These are phyloP conservation scores for Limanda limanda DNA, from an alignment of 2,113 vertebrate species.

Conservation along the genomic window DNA sequence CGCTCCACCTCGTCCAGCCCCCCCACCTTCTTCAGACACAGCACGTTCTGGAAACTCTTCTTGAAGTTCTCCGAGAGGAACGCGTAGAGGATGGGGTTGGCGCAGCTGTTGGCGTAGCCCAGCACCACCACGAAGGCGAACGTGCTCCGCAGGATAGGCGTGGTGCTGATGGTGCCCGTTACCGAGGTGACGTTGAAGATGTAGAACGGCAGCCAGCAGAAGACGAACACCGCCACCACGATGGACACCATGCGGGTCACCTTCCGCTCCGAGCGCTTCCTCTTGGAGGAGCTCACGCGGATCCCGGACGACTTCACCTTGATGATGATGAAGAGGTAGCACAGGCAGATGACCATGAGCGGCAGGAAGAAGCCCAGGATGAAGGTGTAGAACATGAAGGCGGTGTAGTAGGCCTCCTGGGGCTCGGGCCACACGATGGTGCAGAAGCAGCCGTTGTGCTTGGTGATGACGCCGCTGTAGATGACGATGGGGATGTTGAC, in stretches of 20 bases:
- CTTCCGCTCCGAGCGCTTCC: constrained; percentile 93
- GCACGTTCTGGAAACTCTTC: constrained; percentile 98
- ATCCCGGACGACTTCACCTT: constrained; percentile 97
- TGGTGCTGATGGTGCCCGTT: constrained; percentile 89
- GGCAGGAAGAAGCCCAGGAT: constrained; percentile 94
- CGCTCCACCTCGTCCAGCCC: constrained; percentile 91
- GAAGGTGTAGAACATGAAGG: constrained; percentile 97
- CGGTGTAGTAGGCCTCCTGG: constrained; percentile 92
- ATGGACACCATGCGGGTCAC: constrained; percentile 98
- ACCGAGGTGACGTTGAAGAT: constrained; percentile 96
- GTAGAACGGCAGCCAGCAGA: constrained; percentile 99
- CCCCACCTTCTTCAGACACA: constrained; percentile 91
- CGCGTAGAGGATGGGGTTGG: constrained; percentile 97
- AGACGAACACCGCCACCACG: constrained; percentile 95
- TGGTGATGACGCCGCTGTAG: constrained; percentile 89
- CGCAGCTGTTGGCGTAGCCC: constrained; percentile 96
- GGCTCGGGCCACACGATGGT: constrained; percentile 97
- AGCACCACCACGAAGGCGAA: constrained; percentile 97
- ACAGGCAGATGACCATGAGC: constrained; percentile 95
- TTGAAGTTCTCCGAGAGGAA: constrained; percentile 99
- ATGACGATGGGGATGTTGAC: constrained; percentile 97
- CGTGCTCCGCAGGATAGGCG: constrained; percentile 91
- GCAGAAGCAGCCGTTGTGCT: constrained; percentile 85
- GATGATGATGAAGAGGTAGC: constrained; percentile 96
- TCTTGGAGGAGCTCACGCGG: constrained; percentile 92